Base-by-base conservation (phyloP, 1,140 invertebrate species). In the Muscidifurax raptorellus region DNA sequence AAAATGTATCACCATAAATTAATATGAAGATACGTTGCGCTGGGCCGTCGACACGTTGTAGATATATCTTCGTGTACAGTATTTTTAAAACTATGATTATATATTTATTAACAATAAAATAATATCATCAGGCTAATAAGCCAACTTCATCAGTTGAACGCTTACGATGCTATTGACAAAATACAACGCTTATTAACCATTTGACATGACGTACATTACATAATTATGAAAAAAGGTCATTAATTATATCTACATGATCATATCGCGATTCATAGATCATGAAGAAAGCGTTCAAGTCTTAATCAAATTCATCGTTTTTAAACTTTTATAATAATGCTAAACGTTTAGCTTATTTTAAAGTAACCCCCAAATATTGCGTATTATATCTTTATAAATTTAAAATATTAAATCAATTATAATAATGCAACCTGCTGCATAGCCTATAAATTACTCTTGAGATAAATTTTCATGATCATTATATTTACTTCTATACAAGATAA, bases 41-140 rank as follows among this genome's bases (percentile, higher is more conserved):
- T 47, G n/a, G 44, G 7, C 40, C 44, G 27, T 76, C 32, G 44
- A 76, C 22, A 27, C 10, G 15, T 52, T 72, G 67, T 80, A 76
- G 59, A 80, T 75, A 83, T 80, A 9, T 84, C 71, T 80, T 90
- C 87, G 79, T 90, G 88, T 90, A 90, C 88, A 90, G 88, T 90
- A 90, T 90, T 90, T 89, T 89, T 88, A 84, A 90, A 86, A 87
- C 71, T 88, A 89, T 72, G 69, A 82, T 78, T 76, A 47, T 69
- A 59, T 59, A n/a, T 22, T n/a, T 59, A 75, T 64, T 83, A 76
- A 82, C 1, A 40, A 66, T 76, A 52, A 67, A 40, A 66, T 76
- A 52, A 67, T 25, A n/a, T 72, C 59, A 59, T 77, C 74, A 32
- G 13, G 28, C 44, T 59, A 18, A 15, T 59, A 18, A 15, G 25